phyloP scores from a whole-genome alignment of 2,797 vertebrate genomes.

The Tenualosa thibaudeaui region DNA sequence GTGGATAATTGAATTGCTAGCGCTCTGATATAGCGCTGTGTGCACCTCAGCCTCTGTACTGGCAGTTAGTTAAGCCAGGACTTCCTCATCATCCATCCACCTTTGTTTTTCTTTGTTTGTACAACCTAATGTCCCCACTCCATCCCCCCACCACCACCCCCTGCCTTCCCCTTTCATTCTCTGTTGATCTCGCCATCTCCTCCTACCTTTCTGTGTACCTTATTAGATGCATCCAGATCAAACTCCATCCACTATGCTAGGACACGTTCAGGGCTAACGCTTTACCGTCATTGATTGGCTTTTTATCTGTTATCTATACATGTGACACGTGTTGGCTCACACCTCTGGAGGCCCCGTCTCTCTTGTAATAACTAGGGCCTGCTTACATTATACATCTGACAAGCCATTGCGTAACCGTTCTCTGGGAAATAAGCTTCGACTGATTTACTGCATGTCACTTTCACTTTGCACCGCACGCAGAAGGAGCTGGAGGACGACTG shows the following conservation, averaged over 20 bases:
- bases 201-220: neutral
- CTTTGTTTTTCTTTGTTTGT: constrained; percentile 29
- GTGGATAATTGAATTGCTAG: constrained; percentile 23
- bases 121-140: constrained; percentile 41
- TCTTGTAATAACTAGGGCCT: neutral
- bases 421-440: neutral
- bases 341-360: neutral
- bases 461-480: neutral
- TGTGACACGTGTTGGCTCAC: neutral
- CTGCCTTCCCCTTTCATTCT: neutral
- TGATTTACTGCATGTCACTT: neutral
- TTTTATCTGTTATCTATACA: constrained; percentile 19
- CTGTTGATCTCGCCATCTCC: neutral
- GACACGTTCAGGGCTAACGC: neutral
- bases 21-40: constrained; percentile 16
- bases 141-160: constrained; percentile 40
- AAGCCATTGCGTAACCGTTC: constrained; percentile 7
- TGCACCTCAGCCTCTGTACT: neutral
- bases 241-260: constrained; percentile 4
- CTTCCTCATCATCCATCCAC: neutral
- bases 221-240: neutral
- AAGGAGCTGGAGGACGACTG: neutral
- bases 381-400: neutral
- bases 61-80: constrained; percentile 26
- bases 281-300: constrained; percentile 16